Percentiles rank a stretch among this genome's conserved stretches.
These are phyloP conservation scores for Charanyca ferruginea DNA, from an alignment of 2,888 invertebrate genomes.

Conservation along the genomic window DNA sequence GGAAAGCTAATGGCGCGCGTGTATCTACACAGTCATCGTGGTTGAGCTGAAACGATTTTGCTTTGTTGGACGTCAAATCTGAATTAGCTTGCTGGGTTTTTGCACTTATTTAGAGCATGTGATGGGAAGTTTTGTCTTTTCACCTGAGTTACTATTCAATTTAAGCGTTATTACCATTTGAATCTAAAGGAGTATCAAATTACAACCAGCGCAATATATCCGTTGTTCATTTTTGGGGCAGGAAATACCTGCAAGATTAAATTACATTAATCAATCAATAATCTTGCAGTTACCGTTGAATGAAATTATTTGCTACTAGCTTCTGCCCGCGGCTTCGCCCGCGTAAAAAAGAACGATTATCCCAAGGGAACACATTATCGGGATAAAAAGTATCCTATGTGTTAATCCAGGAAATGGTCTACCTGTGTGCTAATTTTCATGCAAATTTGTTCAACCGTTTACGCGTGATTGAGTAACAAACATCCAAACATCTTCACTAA, in stretches of 20 bases:
- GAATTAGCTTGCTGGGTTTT: constrained; percentile 36
- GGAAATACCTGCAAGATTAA: constrained; percentile 36
- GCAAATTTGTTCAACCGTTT: no score
- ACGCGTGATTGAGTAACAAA: no score
- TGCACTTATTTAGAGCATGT: constrained; percentile 39
- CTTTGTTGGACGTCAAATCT: constrained; percentile 48
- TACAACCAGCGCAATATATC: background rate
- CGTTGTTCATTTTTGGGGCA: constrained; percentile 7
- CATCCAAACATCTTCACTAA: no score
- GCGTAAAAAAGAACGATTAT: no score
- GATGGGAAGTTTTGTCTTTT: constrained; percentile 22
- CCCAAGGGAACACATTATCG: no score
- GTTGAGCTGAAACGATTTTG: constrained; percentile 48
- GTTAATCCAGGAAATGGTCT: no score
- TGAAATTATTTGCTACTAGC: constrained; percentile 13
- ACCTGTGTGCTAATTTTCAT: no score
- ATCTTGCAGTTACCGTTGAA: constrained; percentile 26
- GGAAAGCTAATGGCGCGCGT: constrained; percentile 57
- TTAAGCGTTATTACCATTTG: background rate
- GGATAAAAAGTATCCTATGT: no score
- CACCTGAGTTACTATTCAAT: background rate
- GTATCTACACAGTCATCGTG: constrained; percentile 47
- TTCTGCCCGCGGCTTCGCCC: no score
- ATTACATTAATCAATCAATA: constrained; percentile 31
- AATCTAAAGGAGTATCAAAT: constrained; percentile 12